Conservation (phyloP, 2,113 vertebrate species). For the Kryptolebias marmoratus region DNA sequence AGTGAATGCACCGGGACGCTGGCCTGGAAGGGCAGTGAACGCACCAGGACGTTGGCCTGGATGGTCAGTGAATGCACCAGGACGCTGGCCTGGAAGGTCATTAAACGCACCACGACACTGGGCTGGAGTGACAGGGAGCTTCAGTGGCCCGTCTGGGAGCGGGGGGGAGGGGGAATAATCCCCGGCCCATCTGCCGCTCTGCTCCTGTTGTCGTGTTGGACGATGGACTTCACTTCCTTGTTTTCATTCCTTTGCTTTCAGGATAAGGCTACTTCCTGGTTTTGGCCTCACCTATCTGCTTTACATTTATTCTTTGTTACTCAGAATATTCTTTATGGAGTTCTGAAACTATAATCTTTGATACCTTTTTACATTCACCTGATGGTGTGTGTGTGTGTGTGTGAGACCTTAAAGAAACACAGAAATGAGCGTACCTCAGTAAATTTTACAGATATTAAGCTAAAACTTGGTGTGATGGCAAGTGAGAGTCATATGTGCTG, state of each 20-base stretch:
- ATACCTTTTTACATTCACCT: no score
- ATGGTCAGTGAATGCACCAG: conserved; percentile 2
- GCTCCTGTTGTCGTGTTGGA: conserved; percentile 34
- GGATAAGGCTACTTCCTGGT: conserved; percentile 30
- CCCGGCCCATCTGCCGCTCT: conserved; percentile 75
- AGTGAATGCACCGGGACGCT: background rate
- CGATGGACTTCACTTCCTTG: conserved; percentile 29
- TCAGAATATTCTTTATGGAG: background rate
- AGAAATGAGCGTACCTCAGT: no score
- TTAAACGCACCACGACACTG: background rate
- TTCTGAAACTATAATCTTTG: no score
- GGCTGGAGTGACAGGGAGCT: conserved; percentile 40
- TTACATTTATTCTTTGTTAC: background rate
- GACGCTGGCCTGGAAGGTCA: background rate
- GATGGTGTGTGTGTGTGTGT: no score
- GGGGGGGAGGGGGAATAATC: conserved; percentile 68
- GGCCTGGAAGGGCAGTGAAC: conserved; percentile 2
- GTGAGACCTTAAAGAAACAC: no score
- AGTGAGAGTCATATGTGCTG: no score
- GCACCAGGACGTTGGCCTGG: background rate
- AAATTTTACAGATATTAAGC: no score
- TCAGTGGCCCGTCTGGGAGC: conserved; percentile 13
- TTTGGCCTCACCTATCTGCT: background rate
- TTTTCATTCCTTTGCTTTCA: conserved; percentile 11
- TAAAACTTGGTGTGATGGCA: no score